Base-by-base conservation (phyloP, 2,113 vertebrate genomes). In the Microcebus jonahi region DNA sequence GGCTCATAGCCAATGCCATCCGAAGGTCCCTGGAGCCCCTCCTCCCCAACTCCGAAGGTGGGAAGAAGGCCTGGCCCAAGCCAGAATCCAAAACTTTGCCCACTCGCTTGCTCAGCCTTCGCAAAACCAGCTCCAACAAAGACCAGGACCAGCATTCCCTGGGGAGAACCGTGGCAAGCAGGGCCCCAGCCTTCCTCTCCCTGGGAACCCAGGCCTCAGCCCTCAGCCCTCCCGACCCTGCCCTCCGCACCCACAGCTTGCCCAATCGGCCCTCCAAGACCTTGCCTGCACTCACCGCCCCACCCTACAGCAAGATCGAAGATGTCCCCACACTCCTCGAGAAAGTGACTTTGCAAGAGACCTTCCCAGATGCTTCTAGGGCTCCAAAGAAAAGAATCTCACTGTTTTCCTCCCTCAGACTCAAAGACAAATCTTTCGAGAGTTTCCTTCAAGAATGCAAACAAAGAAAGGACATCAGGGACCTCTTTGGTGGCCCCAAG, bases 251-350 rank as follows among this genome's bases (percentile, higher is more conserved):
- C 79, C 97, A 59, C 3, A 97, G 94, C 86, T 85, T 97, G 91
- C 97, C 98, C 68, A 90, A 1, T 23, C 84, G 63, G 70, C 50
- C 76, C 48, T 90, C 81, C 70, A 96, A 90, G 68, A 20, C n/a
- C 12, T 68, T 34, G 34, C 59, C 12, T 11, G 13, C 36, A 12
- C 63, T 90, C 70, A 76, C 55, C 17, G 81, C 96, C 85, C 17
- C 93, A 3, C 29, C 91, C 45, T 82, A 71, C 76, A 90, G 85
- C 92, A 98, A 97, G 85, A 73, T 98, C 3, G 98, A 99, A 79
- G 98, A 99, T 67, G 98, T 98, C 11, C 98, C 99, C 50, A 97
- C 93, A 8, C 98, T 99, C 93, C 95, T 99, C 1, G 98, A 98
- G 87, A 99, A 97, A 95, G 98, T 99, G 94, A 98, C 94, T 14